A percentile compares a stretch with the other conserved stretches of the same genome.
These are phyloP conservation scores for Lobophora halterata DNA, from an alignment of 2,888 invertebrate species.

Conservation along the genomic window DNA sequence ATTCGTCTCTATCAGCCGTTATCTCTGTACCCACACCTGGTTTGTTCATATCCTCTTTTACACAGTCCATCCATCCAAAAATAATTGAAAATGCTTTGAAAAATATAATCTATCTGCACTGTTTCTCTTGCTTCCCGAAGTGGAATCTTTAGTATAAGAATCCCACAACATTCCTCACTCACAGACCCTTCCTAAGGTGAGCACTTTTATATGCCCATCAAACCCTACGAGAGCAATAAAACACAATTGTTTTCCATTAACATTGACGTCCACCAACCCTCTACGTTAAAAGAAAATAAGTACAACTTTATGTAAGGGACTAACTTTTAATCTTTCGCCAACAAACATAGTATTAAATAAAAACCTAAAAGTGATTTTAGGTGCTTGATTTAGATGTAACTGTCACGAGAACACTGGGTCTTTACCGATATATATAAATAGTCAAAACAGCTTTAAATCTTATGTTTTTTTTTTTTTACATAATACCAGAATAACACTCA, in stretches of 20 bases:
- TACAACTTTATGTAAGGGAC: conserved; percentile 23
- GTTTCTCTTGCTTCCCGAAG: conserved; percentile 59
- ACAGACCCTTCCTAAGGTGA: conserved; percentile 72
- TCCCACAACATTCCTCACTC: conserved; percentile 69
- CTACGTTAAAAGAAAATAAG: conserved; percentile 29
- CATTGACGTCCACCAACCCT: conserved; percentile 47
- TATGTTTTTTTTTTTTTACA: too few species aligned
- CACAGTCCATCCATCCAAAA: too few species aligned
- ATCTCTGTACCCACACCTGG: too few species aligned
- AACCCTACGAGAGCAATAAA: conserved; percentile 77
- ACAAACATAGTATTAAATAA: conserved; percentile 18
- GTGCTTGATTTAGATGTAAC: too few species aligned
- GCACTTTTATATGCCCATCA: conserved; percentile 76
- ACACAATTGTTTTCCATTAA: conserved; percentile 79
- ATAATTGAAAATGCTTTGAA: too few species aligned
- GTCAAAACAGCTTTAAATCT: too few species aligned
- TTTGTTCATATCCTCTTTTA: too few species aligned
- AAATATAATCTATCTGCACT: too few species aligned
- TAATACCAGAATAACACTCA: too few species aligned
- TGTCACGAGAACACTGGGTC: too few species aligned
- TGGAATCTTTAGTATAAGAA: conserved; percentile 64
- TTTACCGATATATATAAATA: too few species aligned
- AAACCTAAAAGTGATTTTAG: conserved; percentile 20
- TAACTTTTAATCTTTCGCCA: conserved; percentile 20
- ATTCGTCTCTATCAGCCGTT: too few species aligned